phyloP scores from a whole-genome alignment of 2,888 invertebrate genomes.

The Idaea dimidiata region DNA sequence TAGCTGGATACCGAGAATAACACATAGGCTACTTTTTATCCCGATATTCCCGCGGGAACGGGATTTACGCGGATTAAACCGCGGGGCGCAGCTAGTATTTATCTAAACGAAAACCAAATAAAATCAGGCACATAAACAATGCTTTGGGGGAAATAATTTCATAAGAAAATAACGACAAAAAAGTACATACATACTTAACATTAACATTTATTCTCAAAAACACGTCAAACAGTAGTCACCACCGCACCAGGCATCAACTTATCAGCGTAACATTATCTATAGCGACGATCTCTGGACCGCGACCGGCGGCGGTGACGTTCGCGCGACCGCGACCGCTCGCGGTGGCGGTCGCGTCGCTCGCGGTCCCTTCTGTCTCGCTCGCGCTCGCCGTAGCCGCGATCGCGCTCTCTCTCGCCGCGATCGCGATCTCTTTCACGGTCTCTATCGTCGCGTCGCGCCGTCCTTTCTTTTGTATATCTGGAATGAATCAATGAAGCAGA shows the following conservation, averaged over 20 bases:
- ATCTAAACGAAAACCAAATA: neutral
- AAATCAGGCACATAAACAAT: too few relatives aligned
- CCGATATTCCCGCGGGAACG: too few relatives aligned
- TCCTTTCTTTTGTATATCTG: slow-evolving; percentile 72
- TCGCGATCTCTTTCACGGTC: slow-evolving; percentile 53
- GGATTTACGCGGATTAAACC: neutral
- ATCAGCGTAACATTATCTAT: slow-evolving; percentile 58
- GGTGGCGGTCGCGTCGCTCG: slow-evolving; percentile 38
- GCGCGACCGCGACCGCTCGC: slow-evolving; percentile 46
- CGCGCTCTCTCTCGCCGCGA: slow-evolving; percentile 47
- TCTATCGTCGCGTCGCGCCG: slow-evolving; percentile 61
- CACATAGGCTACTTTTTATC: too few relatives aligned
- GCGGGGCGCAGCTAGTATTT: neutral
- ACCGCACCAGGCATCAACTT: slow-evolving; percentile 8
- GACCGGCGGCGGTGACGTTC: slow-evolving; percentile 55
- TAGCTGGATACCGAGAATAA: too few relatives aligned
- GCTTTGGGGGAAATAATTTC: neutral
- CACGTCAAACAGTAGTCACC: slow-evolving; percentile 37
- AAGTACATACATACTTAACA: slow-evolving; percentile 35
- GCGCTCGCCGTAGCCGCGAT: slow-evolving; percentile 49
- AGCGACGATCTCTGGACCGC: slow-evolving; percentile 65
- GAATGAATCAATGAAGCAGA: slow-evolving; percentile 34
- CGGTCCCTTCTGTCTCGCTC: slow-evolving; percentile 42
- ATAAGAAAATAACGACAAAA: neutral
- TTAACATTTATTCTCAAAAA: slow-evolving; percentile 54